Base-by-base conservation (phyloP, 2,797 vertebrate genomes). In the Avahi laniger region DNA sequence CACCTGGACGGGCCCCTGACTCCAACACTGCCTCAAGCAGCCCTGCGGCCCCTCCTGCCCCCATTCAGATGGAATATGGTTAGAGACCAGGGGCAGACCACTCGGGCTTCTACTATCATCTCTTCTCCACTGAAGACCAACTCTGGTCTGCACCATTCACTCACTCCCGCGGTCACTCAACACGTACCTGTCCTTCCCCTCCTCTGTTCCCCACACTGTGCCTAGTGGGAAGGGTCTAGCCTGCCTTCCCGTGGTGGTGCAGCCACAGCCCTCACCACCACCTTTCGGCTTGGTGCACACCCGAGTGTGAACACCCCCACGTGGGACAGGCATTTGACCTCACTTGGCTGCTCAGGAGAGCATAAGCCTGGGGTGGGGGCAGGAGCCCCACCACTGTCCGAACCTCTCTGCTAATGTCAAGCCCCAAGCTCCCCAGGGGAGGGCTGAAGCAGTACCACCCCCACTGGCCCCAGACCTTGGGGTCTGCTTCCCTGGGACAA, bases 151-250 rank as follows among this genome's bases (percentile, higher is more conserved):
- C 12, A 48, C 14, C n/a, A 7, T 6, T 69, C 24, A 20, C 12
- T 38, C 26, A 3, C n/a, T 61, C 4, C 2, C 11, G 20, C 7
- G 2, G 46, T n/a, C 0, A 1, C 13, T 54, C 33, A 4, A 10
- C 2, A 8, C 0, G 3, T 0, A 6, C 18, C 33, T 12, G 35
- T 33, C 65, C 26, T 35, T 48, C 15, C 61, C 38, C 35, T 38
- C 35, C 69, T 61, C 17, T 10, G 20, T 78, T n/a, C 79, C 30
- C 20, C 6, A 57, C 33, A 22, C 28, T 33, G 4, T 7, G 41
- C 35, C 12, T 7, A 4, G 75, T 26, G 2, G 13, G 18, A 24
- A 24, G 3, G 5, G 59, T 4, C 20, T 65, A 14, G n/a, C 61
- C 41, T 38, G 72, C 76, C 69, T 50, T 35, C 10, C 5, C 59